Base-by-base conservation (phyloP, 2,888 invertebrate species). In the Xylophagus ater region DNA sequence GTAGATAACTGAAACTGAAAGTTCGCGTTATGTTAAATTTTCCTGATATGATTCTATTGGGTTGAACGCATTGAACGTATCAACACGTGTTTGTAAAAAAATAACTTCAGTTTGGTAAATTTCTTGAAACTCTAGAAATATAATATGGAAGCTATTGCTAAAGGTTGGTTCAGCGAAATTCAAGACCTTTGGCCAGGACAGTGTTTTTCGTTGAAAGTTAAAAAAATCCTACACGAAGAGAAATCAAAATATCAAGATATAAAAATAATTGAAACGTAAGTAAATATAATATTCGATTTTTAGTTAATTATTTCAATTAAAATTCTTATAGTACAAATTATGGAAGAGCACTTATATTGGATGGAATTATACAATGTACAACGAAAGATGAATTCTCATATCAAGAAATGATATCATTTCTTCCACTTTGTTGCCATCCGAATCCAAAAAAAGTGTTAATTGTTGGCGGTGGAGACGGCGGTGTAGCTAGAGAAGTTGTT, bases 391-490 rank as follows among this genome's bases (percentile, higher is more conserved):
- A 98, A 63, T 94, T 88, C 65, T 78, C 94, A 0, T 98, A 98
- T 63, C 97, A 97, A 67, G 98, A 98, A 69, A 96, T 96, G 94
- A 88, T 98, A 52, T 76, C 93, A 0, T 92, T 93, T 60, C 64
- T 98, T 31, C 93, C 98, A 0, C 66, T 98, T 2, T 89, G 87
- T 58, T 79, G 81, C 49, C 98, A 98, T 65, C 80, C 84, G 4
- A 78, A 82, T 53, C 98, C 98, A 1, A 78, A 84, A 57, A 84
- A 81, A 51, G 96, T 89, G 3, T 69, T 97, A 21, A 90, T 97
- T 48, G 89, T 98, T 14, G 97, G 98, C 1, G 98, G 97, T 0
- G 98, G 97, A 0, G 97, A 98, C 65, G 98, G 97, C 0, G 98
- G 97, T 2, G 94, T 96, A 4, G 89, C 92, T 0, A 74, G 97